A percentile compares a stretch with the other conserved stretches of the same genome.
Evolutionary conservation across 1,140 invertebrate species (phyloP).

Genomic region (Drosophila mayri): DNA sequence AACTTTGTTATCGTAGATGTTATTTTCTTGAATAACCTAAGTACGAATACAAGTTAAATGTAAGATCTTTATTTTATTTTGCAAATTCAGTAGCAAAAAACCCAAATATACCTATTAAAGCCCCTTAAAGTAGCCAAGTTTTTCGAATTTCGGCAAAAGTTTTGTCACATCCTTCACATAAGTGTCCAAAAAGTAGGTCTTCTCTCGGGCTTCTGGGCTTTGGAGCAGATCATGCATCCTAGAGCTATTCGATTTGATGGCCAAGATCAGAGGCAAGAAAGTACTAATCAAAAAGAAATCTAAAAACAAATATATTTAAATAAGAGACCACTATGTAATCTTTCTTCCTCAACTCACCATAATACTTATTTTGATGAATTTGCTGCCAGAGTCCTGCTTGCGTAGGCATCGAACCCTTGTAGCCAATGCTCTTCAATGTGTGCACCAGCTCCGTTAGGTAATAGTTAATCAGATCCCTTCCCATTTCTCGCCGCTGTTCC

Average conservation of each 20-base stretch:
- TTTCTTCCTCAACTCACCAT: slow-evolving; percentile 25
- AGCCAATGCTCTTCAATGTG: slow-evolving; percentile 57
- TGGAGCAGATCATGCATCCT: slow-evolving; percentile 24
- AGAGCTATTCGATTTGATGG: slow-evolving; percentile 7
- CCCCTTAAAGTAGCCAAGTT: slow-evolving; percentile 55
- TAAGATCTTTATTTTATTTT: neutral
- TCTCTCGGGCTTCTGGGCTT: slow-evolving; percentile 24
- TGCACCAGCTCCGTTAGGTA: slow-evolving; percentile 49
- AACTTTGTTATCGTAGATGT: neutral
- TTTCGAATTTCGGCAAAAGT: slow-evolving; percentile 50
- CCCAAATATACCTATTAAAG: slow-evolving; percentile 2
- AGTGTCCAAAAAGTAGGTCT: slow-evolving; percentile 32
- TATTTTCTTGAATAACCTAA: neutral
- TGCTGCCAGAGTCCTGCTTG: slow-evolving; percentile 44
- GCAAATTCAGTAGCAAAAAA: neutral
- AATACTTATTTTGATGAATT: slow-evolving; percentile 40
- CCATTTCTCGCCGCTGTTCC: slow-evolving; percentile 47
- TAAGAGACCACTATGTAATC: too few relatives aligned
- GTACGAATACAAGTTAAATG: neutral
- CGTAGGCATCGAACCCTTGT: slow-evolving; percentile 53
- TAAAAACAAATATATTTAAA: slow-evolving; percentile 5
- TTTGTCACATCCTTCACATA: slow-evolving; percentile 51
- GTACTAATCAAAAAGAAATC: slow-evolving; percentile 54
- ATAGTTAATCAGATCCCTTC: slow-evolving; percentile 49
- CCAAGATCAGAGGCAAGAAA: slow-evolving; percentile 43